phyloP scores from a whole-genome alignment of 2,888 invertebrate genomes.

The Idaea straminata region DNA sequence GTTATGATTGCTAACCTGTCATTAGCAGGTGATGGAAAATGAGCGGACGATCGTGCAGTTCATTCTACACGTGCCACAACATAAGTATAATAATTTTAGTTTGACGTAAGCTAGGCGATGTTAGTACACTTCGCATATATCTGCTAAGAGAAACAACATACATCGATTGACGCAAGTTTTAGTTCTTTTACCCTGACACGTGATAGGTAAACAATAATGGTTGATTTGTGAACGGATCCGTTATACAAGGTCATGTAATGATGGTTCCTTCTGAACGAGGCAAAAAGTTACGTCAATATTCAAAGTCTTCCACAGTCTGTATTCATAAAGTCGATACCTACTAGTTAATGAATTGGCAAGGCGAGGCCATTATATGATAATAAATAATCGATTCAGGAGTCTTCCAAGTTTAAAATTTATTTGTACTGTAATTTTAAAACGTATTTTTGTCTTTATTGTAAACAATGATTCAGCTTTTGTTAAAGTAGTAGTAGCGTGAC shows the following conservation, averaged over 20 bases:
- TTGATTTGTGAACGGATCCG: slow-evolving; percentile 9
- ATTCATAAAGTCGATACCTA: background rate
- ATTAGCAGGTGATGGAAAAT: slow-evolving; percentile 13
- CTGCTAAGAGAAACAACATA: slow-evolving; percentile 57
- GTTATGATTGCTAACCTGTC: slow-evolving; percentile 15
- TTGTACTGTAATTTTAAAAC: background rate
- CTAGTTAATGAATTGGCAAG: slow-evolving; percentile 3
- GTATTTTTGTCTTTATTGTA: background rate
- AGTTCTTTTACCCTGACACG: slow-evolving; percentile 33
- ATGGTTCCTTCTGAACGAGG: background rate
- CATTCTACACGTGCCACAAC: slow-evolving; percentile 35
- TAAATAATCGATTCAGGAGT: slow-evolving; percentile 7
- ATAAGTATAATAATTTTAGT: slow-evolving; percentile 41
- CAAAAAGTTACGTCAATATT: background rate
- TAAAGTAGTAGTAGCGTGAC: background rate
- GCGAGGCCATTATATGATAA: slow-evolving; percentile 17
- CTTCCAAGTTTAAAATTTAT: slow-evolving; percentile 3
- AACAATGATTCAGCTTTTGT: background rate
- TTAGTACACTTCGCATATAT: slow-evolving; percentile 51
- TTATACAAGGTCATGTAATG: background rate
- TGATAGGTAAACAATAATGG: slow-evolving; percentile 28
- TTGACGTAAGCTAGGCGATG: slow-evolving; percentile 23
- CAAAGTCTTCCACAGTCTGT: background rate
- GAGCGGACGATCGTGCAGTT: slow-evolving; percentile 37
- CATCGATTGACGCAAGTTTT: slow-evolving; percentile 61